Conservation (phyloP, 2,113 vertebrate genomes). For the Canis aureus region DNA sequence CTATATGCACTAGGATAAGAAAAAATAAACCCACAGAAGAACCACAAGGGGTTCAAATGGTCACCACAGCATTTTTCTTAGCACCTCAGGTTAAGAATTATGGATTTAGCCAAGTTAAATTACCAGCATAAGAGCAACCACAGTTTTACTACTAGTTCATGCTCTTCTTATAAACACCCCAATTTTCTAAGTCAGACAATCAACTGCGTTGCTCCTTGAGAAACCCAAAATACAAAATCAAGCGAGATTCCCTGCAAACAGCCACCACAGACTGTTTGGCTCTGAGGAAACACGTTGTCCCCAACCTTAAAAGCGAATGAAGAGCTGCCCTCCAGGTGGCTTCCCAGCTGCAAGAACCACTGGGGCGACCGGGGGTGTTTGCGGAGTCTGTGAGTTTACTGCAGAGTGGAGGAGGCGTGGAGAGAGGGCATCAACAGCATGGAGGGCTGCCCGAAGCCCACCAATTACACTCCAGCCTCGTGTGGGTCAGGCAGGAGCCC, state of each 20-base stretch:
- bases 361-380: fast-evolving
- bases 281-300: not conserved
- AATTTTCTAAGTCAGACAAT: not conserved
- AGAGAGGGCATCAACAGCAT: not conserved
- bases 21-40: not conserved
- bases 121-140: not conserved
- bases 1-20: not conserved
- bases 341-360: not conserved
- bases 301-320: not conserved
- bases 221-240: not conserved
- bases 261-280: fast-evolving
- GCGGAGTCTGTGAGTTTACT: not conserved
- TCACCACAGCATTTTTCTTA: not conserved
- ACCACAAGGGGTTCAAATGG: not conserved
- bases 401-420: not conserved
- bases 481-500: not conserved
- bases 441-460: too few species aligned
- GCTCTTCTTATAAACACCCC: not conserved
- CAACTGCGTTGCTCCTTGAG: not conserved
- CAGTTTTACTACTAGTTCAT: not conserved
- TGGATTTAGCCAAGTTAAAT: not conserved
- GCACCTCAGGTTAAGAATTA: not conserved
- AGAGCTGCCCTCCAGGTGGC: not conserved
- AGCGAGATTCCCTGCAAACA: not conserved
- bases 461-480: not conserved